Percentiles rank a stretch among this genome's conserved stretches.
Conservation (phyloP, 2,888 invertebrate genomes). For the Dasypolia templi region DNA sequence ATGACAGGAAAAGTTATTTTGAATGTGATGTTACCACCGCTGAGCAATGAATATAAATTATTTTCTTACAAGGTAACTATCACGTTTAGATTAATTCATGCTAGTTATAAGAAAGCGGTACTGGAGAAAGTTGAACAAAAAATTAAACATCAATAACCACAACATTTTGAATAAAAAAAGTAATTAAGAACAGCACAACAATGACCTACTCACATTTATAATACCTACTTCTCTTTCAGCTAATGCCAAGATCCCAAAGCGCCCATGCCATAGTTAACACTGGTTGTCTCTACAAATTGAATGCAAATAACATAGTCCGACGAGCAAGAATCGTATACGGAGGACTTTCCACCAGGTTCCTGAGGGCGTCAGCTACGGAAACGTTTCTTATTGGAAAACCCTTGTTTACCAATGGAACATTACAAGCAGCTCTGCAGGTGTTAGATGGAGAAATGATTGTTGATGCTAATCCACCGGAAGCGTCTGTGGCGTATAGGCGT, state of each 20-base stretch:
- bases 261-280: constrained; percentile 94
- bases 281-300: constrained; percentile 90
- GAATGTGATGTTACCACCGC: constrained; percentile 89
- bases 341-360: constrained; percentile 85
- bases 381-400: constrained; percentile 82
- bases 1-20: constrained; percentile 88
- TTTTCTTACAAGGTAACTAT: constrained; percentile 91
- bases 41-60: constrained; percentile 85
- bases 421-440: constrained; percentile 79
- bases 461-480: constrained; percentile 85
- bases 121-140: not conserved
- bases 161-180: too few species aligned
- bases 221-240: constrained; percentile 82
- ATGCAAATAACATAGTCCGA: constrained; percentile 64
- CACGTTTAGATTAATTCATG: not conserved
- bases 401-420: constrained; percentile 79
- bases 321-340: constrained; percentile 90
- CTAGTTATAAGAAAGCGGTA: not conserved
- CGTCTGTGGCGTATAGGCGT: constrained; percentile 89
- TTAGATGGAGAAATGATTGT: constrained; percentile 75
- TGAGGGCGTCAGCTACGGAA: constrained; percentile 89
- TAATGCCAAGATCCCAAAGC: constrained; percentile 93
- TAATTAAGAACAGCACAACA: not conserved
- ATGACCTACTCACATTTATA: not conserved
- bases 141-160: too few species aligned